Evolutionary conservation across 2,113 vertebrate species (phyloP), one percentile per base, ranked within the genome.

Genomic region (Stomatorhinus ivindoensis): DNA sequence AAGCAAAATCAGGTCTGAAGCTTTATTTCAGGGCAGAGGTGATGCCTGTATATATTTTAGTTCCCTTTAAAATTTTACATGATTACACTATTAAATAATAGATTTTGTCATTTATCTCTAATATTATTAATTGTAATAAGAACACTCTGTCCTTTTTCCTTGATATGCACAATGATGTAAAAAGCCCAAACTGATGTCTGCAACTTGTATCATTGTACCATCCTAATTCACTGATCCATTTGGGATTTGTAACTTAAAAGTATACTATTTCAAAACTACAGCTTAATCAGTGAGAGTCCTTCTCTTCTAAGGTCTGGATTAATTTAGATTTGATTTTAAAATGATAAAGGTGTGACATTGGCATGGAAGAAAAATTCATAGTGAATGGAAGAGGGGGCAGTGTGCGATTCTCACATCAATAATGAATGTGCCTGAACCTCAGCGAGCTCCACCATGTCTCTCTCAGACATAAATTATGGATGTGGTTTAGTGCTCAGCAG

Each of bases 381-480:
- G 92, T 92, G 96, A 96, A 93, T 92, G 94, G 93, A 93, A 95
- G 93, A 92, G 90, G 91, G 91, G 93, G 94, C 92, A 89, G 4
- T 82, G 95, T 92, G 93, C 94, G 95, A 95, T 95, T 93, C 95
- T 95, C 93, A 95, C 96, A 98, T 98, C 96, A 98, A 98, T 98
- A 97, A 98, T 97, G 94, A 95, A 97, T 96, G 92, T 87, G 89
- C 92, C 92, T 94, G 93, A 95, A 95, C 95, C 95, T 96, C 93
- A 17, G 90, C 94, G 95, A 94, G 95, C 94, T 96, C 96, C 95
- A 96, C 96, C 97, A 94, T 95, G 96, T 95, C 97, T 95, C 93
- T 94, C 92, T 95, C 94, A 93, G 89, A 91, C 95, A 97, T 99
- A 94, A 98, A 97, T 99, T 97, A 98, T 98, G 96, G 95, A 98